Evolutionary conservation across 1,140 invertebrate genomes (phyloP).

Genomic region (Diachasma alloeum): DNA sequence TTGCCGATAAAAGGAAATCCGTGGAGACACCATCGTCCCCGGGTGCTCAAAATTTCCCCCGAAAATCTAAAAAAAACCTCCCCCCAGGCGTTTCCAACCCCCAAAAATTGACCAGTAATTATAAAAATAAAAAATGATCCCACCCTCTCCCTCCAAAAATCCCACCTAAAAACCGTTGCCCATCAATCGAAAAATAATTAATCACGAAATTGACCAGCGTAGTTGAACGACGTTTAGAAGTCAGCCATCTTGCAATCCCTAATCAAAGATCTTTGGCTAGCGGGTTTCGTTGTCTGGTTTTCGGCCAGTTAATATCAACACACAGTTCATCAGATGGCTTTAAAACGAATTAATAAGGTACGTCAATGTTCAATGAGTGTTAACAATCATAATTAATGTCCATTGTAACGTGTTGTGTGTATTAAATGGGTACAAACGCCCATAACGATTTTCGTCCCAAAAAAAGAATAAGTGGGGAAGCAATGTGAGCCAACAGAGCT

Average conservation of each 20-base stretch:
- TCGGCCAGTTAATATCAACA: conserved; percentile 65
- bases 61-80: background rate
- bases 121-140: background rate
- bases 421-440: conserved; percentile 58
- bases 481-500: conserved; percentile 49
- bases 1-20: conserved; percentile 58
- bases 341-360: conserved; percentile 97
- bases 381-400: conserved; percentile 1
- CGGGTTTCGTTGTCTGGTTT: conserved; percentile 66
- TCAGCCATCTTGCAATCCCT: conserved; percentile 68
- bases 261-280: conserved; percentile 68
- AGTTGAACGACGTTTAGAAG: conserved; percentile 64
- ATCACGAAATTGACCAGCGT: conserved; percentile 33
- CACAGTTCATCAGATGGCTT: conserved; percentile 81
- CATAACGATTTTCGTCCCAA: conserved; percentile 60
- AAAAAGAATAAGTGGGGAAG: conserved; percentile 40
- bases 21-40: conserved; percentile 33
- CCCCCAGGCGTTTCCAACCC: background rate
- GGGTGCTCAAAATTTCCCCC: conserved; percentile 7
- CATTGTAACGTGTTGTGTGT: conserved; percentile 34
- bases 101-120: conserved; percentile 18
- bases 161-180: background rate
- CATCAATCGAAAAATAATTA: conserved; percentile 3
- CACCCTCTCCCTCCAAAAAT: background rate
- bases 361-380: conserved; percentile 56